Evolutionary conservation across 2,888 invertebrate species (phyloP).

Genomic region (Xanthostigma xanthostigma): DNA sequence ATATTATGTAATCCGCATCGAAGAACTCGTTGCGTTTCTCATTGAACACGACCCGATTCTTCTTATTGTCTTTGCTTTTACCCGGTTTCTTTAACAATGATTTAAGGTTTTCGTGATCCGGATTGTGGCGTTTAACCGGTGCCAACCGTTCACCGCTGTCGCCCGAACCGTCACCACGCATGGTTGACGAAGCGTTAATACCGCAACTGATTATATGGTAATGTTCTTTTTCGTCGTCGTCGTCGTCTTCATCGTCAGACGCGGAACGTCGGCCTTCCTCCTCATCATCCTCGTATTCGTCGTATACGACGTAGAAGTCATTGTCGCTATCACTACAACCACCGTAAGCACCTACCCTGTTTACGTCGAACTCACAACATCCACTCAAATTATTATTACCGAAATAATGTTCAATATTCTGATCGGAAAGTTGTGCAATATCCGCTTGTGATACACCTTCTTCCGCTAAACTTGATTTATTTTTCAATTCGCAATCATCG

Average conservation of each 20-base stretch:
- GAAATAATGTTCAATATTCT: not conserved
- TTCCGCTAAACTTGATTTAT: too few species aligned
- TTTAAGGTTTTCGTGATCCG: constrained; percentile 47
- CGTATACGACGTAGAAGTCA: constrained; percentile 23
- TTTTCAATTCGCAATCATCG: too few species aligned
- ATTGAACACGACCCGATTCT: constrained; percentile 74
- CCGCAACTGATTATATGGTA: not conserved
- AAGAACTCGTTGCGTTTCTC: constrained; percentile 83
- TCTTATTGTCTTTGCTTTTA: constrained; percentile 45
- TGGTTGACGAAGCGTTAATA: constrained; percentile 18
- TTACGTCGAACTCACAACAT: constrained; percentile 24
- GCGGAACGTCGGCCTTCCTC: constrained; percentile 13
- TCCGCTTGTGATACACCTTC: too few species aligned
- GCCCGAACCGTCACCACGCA: constrained; percentile 36
- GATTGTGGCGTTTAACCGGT: constrained; percentile 33
- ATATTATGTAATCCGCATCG: constrained; percentile 82
- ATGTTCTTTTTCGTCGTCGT: constrained; percentile 7
- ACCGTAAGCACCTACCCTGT: constrained; percentile 17
- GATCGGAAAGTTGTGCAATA: not conserved
- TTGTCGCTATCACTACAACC: constrained; percentile 16
- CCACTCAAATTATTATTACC: constrained; percentile 10
- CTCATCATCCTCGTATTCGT: constrained; percentile 24
- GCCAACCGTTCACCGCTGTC: constrained; percentile 31
- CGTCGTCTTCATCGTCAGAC: not conserved
- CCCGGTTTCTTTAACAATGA: constrained; percentile 65